These are phyloP conservation scores for Borostomias antarcticus DNA, from an alignment of 2,797 vertebrate species.

Conservation along the genomic window DNA sequence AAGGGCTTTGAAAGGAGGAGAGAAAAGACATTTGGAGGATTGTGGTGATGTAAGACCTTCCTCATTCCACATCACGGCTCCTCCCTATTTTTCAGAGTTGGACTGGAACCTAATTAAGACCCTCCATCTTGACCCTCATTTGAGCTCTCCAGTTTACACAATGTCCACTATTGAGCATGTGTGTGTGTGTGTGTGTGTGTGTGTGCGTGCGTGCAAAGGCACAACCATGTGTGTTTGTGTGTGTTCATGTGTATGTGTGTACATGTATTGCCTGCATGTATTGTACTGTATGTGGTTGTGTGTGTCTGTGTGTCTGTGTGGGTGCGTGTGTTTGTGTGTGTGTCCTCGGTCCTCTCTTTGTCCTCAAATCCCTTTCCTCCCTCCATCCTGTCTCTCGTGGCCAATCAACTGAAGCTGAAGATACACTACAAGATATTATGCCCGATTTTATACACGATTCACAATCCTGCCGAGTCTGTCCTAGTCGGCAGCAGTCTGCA, in stretches of 20 bases:
- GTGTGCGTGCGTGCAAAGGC: not conserved
- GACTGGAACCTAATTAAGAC: slow-evolving; percentile 64
- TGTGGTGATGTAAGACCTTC: slow-evolving; percentile 64
- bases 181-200: slow-evolving; percentile 1
- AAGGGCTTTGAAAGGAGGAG: not conserved
- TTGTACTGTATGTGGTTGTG: slow-evolving; percentile 7
- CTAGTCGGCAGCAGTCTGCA: too few relatives aligned
- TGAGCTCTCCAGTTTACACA: slow-evolving; percentile 42
- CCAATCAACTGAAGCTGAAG: too few relatives aligned
- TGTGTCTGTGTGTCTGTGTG: slow-evolving; percentile 12
- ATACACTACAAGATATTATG: too few relatives aligned
- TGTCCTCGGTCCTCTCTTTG: too few relatives aligned
- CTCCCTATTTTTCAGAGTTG: slow-evolving; percentile 46
- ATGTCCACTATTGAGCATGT: slow-evolving; percentile 2
- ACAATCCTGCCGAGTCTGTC: too few relatives aligned
- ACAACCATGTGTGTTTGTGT: too few relatives aligned
- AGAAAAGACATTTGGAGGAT: slow-evolving; percentile 48
- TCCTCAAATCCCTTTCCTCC: too few relatives aligned
- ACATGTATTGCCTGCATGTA: too few relatives aligned
- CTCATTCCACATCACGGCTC: slow-evolving; percentile 36
- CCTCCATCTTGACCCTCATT: slow-evolving; percentile 57
- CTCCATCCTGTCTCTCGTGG: too few relatives aligned
- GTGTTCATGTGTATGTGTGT: not conserved
- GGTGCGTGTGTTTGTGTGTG: not conserved
- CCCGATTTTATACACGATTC: too few relatives aligned